These are phyloP conservation scores for Babylonia areolata DNA, from an alignment of 1,140 invertebrate genomes.

Conservation along the genomic window DNA sequence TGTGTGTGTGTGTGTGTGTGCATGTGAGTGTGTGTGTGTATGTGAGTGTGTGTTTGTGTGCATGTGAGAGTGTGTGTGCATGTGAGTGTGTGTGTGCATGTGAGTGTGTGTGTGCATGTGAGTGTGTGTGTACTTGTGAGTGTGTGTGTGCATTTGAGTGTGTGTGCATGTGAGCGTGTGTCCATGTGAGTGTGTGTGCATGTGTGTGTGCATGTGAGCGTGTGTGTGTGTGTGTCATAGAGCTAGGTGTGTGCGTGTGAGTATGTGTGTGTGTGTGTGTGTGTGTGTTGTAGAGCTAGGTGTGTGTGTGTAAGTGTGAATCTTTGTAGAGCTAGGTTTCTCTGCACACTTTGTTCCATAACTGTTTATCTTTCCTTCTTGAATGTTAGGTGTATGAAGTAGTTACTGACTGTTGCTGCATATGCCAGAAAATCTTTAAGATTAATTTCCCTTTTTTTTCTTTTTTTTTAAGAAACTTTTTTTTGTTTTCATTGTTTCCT, in stretches of 20 bases:
- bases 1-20: too few species aligned
- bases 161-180: too few species aligned
- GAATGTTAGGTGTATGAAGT: too few species aligned
- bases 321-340: too few species aligned
- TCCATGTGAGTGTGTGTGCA: not conserved
- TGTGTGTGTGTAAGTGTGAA: not conserved
- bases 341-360: not conserved
- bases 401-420: too few species aligned
- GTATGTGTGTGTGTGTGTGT: not conserved
- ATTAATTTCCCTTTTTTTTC: too few species aligned
- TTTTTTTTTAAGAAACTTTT: too few species aligned
- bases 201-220: not conserved
- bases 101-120: not conserved
- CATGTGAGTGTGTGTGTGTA: too few species aligned
- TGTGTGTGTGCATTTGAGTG: not conserved
- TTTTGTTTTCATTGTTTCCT: too few species aligned
- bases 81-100: not conserved
- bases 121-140: not conserved
- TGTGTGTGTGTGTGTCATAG: not conserved
- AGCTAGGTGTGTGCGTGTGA: not conserved
- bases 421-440: too few species aligned
- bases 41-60: too few species aligned
- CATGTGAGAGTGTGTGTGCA: too few species aligned
- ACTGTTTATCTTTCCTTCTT: not conserved
- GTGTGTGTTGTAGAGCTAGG: not conserved